phyloP scores from a whole-genome alignment of 2,797 vertebrate genomes.

The Sitta carolinensis region DNA sequence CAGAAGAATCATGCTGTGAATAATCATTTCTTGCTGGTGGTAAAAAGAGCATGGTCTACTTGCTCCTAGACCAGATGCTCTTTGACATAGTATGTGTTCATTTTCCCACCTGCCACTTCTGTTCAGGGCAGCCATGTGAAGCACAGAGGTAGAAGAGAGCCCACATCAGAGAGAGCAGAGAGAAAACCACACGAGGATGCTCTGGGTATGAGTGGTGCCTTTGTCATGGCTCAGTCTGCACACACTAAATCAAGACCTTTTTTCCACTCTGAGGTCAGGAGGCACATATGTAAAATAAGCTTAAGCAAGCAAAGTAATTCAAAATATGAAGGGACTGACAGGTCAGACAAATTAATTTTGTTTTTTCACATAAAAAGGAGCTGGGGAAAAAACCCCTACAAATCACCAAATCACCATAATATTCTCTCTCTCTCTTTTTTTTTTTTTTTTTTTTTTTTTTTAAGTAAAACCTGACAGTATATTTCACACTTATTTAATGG shows the following conservation, averaged over 20 bases:
- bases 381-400: too few relatives aligned
- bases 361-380: neutral
- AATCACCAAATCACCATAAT: neutral
- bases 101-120: conserved; percentile 50
- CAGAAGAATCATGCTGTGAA: conserved; percentile 26
- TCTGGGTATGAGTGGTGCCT: neutral
- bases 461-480: neutral
- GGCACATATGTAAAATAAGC: neutral
- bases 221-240: neutral
- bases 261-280: neutral
- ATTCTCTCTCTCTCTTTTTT: too few relatives aligned
- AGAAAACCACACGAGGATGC: neutral
- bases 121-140: conserved; percentile 3
- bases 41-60: neutral
- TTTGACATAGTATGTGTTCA: conserved; percentile 17
- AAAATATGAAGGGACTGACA: neutral
- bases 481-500: neutral
- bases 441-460: neutral
- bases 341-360: neutral
- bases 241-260: neutral
- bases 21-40: conserved; percentile 37
- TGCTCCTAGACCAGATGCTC: neutral
- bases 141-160: neutral
- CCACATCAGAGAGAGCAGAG: neutral
- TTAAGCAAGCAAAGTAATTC: neutral